Conservation (phyloP, 2,888 invertebrate species). For the Eudemis profundana region DNA sequence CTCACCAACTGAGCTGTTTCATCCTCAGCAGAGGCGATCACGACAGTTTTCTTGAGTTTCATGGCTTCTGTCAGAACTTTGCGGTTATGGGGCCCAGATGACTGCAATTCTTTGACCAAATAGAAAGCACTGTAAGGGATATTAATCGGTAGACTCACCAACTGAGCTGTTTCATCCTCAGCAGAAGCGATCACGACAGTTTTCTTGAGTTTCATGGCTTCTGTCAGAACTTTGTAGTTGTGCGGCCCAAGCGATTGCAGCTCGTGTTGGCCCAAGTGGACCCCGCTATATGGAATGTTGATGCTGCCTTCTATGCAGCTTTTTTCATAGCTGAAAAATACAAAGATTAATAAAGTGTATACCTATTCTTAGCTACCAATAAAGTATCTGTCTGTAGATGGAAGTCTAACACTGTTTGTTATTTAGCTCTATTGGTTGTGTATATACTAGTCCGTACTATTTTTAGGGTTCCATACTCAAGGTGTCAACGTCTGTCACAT, state of each 20-base stretch:
- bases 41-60: slow-evolving; percentile 87
- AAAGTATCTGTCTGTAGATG: no score
- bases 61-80: slow-evolving; percentile 85
- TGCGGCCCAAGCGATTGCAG: slow-evolving; percentile 89
- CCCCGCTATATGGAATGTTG: slow-evolving; percentile 94
- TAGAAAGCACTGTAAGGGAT: slow-evolving; percentile 94
- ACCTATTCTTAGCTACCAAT: no score
- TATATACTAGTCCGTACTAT: no score
- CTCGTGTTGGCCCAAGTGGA: slow-evolving; percentile 89
- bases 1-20: not conserved
- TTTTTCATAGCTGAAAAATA: slow-evolving; percentile 87
- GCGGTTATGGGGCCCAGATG: slow-evolving; percentile 87
- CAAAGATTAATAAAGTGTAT: not conserved
- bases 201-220: slow-evolving; percentile 86
- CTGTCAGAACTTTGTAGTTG: slow-evolving; percentile 84
- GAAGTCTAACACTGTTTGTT: no score
- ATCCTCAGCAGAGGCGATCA: slow-evolving; percentile 56
- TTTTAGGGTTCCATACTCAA: no score
- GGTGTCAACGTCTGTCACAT: no score
- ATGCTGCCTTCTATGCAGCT: slow-evolving; percentile 93
- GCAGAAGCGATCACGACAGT: slow-evolving; percentile 92
- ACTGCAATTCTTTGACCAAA: slow-evolving; percentile 89
- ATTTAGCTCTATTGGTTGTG: no score
- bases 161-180: slow-evolving; percentile 90
- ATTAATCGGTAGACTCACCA: slow-evolving; percentile 92